Evolutionary conservation across 2,113 vertebrate species (phyloP).

Genomic region (Coryphaenoides rupestris): DNA sequence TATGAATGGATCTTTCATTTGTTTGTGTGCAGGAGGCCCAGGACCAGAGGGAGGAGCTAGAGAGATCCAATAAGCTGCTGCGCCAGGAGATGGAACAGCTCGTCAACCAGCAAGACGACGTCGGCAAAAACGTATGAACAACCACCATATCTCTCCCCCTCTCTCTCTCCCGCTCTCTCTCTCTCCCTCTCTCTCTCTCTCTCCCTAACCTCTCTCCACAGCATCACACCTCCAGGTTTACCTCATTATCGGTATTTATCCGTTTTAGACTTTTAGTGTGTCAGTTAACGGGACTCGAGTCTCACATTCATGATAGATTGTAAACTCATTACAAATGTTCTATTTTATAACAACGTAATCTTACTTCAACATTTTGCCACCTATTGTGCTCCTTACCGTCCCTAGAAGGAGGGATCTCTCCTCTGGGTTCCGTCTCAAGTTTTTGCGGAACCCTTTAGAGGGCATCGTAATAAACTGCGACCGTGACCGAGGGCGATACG

Average conservation of each 20-base stretch:
- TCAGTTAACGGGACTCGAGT: too few relatives aligned
- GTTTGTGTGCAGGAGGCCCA: slow-evolving; percentile 68
- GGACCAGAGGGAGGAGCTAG: slow-evolving; percentile 81
- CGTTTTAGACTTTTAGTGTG: not conserved
- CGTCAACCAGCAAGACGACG: slow-evolving; percentile 87
- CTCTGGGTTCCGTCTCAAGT: too few relatives aligned
- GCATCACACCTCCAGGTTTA: too few relatives aligned
- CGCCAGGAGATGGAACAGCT: slow-evolving; percentile 85
- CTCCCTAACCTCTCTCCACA: not conserved
- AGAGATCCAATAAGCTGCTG: slow-evolving; percentile 83
- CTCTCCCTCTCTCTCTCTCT: slow-evolving; percentile 2
- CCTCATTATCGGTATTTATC: not conserved
- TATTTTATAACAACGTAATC: too few relatives aligned
- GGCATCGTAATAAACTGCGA: too few relatives aligned
- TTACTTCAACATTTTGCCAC: too few relatives aligned
- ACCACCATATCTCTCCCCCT: not conserved
- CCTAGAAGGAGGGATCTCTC: too few relatives aligned
- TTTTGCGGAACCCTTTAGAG: too few relatives aligned
- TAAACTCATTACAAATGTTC: too few relatives aligned
- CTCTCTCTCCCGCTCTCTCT: not conserved
- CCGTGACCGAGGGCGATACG: too few relatives aligned
- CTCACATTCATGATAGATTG: too few relatives aligned
- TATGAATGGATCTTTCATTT: not conserved
- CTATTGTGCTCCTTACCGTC: too few relatives aligned
- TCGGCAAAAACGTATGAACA: slow-evolving; percentile 84